Base-by-base conservation (phyloP, 2,113 vertebrate species). In the Progne subis region DNA sequence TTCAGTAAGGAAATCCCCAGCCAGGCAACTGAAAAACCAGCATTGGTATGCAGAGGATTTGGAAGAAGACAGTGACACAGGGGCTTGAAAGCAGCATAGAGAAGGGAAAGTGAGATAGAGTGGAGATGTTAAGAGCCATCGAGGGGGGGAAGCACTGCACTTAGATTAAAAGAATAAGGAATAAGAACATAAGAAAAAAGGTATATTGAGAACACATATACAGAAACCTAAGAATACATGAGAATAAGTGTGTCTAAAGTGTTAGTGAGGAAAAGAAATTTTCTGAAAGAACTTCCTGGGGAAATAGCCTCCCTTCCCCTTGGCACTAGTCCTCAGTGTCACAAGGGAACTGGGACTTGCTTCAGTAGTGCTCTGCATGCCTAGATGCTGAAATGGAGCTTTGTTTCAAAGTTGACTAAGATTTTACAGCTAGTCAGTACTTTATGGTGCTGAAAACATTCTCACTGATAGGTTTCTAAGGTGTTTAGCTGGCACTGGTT, bases 281-380 rank as follows among this genome's bases (percentile, higher is more conserved):
- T 93, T 93, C 82, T 72, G 68, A 61, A 92, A 92, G 43, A 77
- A 67, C 69, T 91, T 94, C 90, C 91, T 94, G 69, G 89, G 95
- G 94, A 95, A 95, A 81, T 86, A 83, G 14, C 89, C 86, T 81
- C 92, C 92, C 83, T 88, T 95, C 89, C 56, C 0, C 75, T 94
- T 94, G 83, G 90, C 77, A 18, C 21, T 55, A 26, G 28, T 75
- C 18, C 65, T 71, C 20, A 18, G 3, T 64, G 25, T 87, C 69
- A 63, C 26, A 2, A 29, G 72, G 72, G 81, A 92, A 15, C 91
- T 57, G 56, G 50, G 76, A 81, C 39, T 29, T 53, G 64, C 29
- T 64, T 88, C 64, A 83, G 46, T 76, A 14, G 41, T 41, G 71
- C 18, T 68, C 75, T 55, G 50, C 86, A 28, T 43, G 64, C 25